These are phyloP conservation scores for Taenaris catops DNA, from an alignment of 2,888 invertebrate species.

Conservation along the genomic window DNA sequence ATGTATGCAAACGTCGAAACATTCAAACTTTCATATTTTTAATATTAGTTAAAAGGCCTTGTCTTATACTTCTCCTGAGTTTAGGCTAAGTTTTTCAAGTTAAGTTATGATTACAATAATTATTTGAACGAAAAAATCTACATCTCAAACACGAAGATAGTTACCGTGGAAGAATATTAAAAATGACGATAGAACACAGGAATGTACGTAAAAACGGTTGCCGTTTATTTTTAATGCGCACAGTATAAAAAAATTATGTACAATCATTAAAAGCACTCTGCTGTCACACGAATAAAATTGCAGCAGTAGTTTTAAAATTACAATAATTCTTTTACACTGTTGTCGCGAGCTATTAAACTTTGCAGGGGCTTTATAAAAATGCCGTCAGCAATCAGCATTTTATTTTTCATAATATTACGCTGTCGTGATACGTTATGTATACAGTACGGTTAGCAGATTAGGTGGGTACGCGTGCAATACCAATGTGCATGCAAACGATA, in stretches of 20 bases:
- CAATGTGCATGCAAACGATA: too few species aligned
- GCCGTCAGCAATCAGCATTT: constrained; percentile 21
- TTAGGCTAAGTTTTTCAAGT: too few species aligned
- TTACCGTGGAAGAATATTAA: neutral
- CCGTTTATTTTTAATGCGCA: neutral
- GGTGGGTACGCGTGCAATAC: too few species aligned
- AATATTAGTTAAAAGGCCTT: too few species aligned
- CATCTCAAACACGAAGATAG: neutral
- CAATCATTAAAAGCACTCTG: constrained; percentile 20
- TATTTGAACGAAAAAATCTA: too few species aligned
- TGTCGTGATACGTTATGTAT: constrained; percentile 29
- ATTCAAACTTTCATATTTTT: too few species aligned
- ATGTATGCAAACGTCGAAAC: too few species aligned
- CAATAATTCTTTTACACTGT: constrained; percentile 25
- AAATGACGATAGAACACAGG: neutral
- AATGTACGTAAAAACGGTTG: neutral
- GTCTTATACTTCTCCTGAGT: too few species aligned
- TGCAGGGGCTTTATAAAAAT: constrained; percentile 23
- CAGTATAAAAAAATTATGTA: constrained; percentile 16
- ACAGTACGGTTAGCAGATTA: constrained; percentile 35
- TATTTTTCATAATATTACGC: constrained; percentile 16
- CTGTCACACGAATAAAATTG: constrained; percentile 22
- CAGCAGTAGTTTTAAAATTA: constrained; percentile 22
- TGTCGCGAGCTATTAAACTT: constrained; percentile 25
- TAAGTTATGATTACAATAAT: too few species aligned